Base-by-base conservation (phyloP, 2,888 invertebrate genomes). In the Craniophora ligustri region DNA sequence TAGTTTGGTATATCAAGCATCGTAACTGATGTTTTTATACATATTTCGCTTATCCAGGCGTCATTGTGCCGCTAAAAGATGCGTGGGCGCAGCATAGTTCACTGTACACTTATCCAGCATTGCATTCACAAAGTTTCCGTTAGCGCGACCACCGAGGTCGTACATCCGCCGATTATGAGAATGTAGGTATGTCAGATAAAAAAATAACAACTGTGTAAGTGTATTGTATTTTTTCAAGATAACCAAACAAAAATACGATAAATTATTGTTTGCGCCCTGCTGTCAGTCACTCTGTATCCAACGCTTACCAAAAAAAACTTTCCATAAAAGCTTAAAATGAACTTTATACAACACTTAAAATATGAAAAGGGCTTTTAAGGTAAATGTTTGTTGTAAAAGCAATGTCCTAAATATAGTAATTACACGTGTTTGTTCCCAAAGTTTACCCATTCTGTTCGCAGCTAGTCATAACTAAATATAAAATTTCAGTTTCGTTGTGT, bases 131-230 rank as follows among this genome's bases (percentile, higher is more conserved):
- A 77, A n/a, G n/a, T n/a, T n/a, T n/a, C n/a, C n/a, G n/a, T n/a
- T n/a, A n/a, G n/a, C n/a, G n/a, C n/a, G n/a, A n/a, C 54, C 67
- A 62, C 72, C 66, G 64, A 60, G 67, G 74, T 63, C 85, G 83
- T 85, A 85, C 91, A 92, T 92, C 92, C 92, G 90, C 76, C 72
- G n/a, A n/a, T n/a, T 78, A 81, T 77, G 79, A 72, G 68, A 72
- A 73, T 72, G 64, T 75, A 61, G n/a, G n/a, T n/a, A n/a, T 49
- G 36, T 58, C 66, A 63, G 61, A 75, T 72, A 76, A 72, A 58
- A 57, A 53, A 67, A 58, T 32, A 41, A 50, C 23, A 58, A 57
- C 28, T 48, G 21, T 14, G 23, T 5, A 40, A 55, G 57, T 26
- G 48, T 49, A 65, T 56, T 48, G 55, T 63, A 63, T 60, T 67